Base-by-base conservation (phyloP, 2,113 vertebrate species). In the Mobula birostris region DNA sequence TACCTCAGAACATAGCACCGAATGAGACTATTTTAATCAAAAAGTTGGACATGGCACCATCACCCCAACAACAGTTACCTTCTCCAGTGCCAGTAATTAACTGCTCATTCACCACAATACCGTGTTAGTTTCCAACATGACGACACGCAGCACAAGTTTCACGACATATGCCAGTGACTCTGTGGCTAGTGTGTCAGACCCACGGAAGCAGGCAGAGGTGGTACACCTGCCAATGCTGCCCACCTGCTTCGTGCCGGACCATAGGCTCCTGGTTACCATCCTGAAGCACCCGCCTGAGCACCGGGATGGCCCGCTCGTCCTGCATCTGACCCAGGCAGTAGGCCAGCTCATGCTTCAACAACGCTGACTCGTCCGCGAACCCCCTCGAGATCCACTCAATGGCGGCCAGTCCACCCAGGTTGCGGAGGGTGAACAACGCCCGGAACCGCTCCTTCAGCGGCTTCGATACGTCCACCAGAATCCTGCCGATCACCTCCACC, bases 281-380 rank as follows among this genome's bases (percentile, higher is more conserved):
- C 80, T 95, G 95, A 92, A 99, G 97, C 21, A 99, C 98, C 0
- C 7, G 94, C 7, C 94, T 94, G 36, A 99, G 96, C 24, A 96
- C 77, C 0, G 98, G 98, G 94, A 99, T 97, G 88, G 99, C 99
- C 0, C 94, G 94, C 0, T 94, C 79, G 0, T 99, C 98, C 95
- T 96, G 97, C 98, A 99, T 98, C 96, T 99, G 99, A 1, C 99
- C 99, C 94, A 99, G 96, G 95, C 99, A 99, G 95, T 97, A 99
- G 0, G 98, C 99, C 95, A 99, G 95, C 95, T 99, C 99, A 0
- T 99, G 99, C 92, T 99, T 99, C 94, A 99, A 97, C 72, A 99
- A 97, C 0, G 96, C 98, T 0, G 99, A 99, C 3, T 97, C 95
- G 0, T 99, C 99, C 0, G 0, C 76, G 9, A 99, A 99, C n/a